These are phyloP conservation scores for Epinephelus malabaricus DNA, from an alignment of 2,797 vertebrate species.

Conservation along the genomic window DNA sequence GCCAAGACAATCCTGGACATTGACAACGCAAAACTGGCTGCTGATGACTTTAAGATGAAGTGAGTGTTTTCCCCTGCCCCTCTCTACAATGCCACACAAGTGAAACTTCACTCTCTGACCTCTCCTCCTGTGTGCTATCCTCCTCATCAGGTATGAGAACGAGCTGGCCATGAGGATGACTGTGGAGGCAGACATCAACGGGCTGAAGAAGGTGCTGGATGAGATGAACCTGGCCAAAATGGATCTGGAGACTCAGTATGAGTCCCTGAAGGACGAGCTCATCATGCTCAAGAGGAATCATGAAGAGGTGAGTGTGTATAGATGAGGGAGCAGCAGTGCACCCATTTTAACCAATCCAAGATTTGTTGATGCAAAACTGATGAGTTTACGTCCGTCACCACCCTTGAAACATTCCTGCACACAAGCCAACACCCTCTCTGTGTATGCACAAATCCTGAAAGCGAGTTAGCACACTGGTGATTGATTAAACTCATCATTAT, in stretches of 20 bases:
- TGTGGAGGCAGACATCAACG: conserved; percentile 83
- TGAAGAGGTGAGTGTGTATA: conserved; percentile 81
- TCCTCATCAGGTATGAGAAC: conserved; percentile 73
- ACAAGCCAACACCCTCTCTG: conserved; percentile 21
- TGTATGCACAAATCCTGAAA: conserved; percentile 19
- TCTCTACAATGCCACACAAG: background rate
- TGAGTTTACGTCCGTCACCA: conserved; percentile 18
- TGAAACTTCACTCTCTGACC: conserved; percentile 39
- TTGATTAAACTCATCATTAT: conserved; percentile 37
- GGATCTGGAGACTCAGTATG: conserved; percentile 87
- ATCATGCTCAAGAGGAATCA: conserved; percentile 87
- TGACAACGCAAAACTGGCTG: conserved; percentile 78
- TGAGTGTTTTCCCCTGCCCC: conserved; percentile 52
- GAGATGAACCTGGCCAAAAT: conserved; percentile 83
- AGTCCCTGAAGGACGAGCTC: conserved; percentile 87
- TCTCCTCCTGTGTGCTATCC: background rate
- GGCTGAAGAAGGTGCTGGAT: conserved; percentile 81
- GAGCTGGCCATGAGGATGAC: conserved; percentile 82
- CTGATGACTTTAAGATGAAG: conserved; percentile 83
- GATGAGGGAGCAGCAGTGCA: background rate
- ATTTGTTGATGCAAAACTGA: conserved; percentile 3
- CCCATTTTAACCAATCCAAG: background rate
- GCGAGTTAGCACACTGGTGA: background rate
- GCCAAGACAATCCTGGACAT: conserved; percentile 67
- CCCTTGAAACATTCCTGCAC: background rate